Evolutionary conservation across 2,113 vertebrate genomes (phyloP).

Genomic region (Semnornis frantzii): DNA sequence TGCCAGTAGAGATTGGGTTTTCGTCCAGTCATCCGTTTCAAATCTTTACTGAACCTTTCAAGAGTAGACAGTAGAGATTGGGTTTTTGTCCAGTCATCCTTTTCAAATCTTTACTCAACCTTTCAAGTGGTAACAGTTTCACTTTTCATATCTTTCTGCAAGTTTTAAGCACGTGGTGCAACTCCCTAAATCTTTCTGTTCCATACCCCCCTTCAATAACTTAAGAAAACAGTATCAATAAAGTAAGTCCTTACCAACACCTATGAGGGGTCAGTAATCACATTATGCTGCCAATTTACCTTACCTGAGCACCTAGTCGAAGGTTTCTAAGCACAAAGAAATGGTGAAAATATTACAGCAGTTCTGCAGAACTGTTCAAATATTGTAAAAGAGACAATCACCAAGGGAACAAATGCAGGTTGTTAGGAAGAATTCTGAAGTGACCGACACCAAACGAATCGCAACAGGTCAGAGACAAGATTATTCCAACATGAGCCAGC

Average conservation of each 20-base stretch:
- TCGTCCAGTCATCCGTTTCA: conserved; percentile 86
- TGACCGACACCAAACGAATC: background rate
- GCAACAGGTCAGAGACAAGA: background rate
- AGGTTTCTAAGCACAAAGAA: background rate
- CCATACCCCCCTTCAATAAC: background rate
- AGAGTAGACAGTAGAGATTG: background rate
- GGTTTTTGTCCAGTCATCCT: too few relatives aligned
- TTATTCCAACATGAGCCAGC: background rate
- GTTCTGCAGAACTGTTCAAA: background rate
- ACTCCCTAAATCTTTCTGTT: background rate
- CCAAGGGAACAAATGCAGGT: background rate
- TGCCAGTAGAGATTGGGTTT: conserved; percentile 85
- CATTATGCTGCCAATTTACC: background rate
- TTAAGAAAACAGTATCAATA: background rate
- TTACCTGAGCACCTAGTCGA: background rate
- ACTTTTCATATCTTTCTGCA: background rate
- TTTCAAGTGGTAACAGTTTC: background rate
- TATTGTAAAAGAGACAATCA: background rate
- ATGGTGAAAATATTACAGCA: background rate
- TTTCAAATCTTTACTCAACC: too few relatives aligned
- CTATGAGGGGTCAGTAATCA: background rate
- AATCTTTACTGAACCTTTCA: conserved; percentile 85
- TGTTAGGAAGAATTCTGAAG: background rate
- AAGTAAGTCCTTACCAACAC: background rate
- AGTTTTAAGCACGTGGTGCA: background rate